Evolutionary conservation across 2,797 vertebrate genomes (phyloP), one percentile per base, ranked within the genome.

Genomic region (Pogonophryne albipinna): DNA sequence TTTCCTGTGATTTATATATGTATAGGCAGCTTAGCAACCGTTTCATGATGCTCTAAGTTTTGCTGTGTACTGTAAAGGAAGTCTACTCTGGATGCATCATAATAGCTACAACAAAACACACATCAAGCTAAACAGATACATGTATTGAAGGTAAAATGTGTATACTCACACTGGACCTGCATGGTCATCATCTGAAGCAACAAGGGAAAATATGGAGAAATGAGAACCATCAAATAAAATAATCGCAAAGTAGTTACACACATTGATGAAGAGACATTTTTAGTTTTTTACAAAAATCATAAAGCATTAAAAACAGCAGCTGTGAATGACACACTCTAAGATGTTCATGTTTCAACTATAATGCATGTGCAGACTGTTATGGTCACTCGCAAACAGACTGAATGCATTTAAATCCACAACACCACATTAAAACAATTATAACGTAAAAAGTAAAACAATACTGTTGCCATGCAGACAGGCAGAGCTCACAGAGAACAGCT

Each of bases 91-190:
- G 15, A 71, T 46, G 67, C 34, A 62, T 56, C 13, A 63, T 63
- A 46, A 67, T 57, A 77, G 56, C 67, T 74, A 81, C 65, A 63
- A 74, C 11, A 74, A 72, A 72, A 74, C 64, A 81, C 60, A 85
- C 38, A 44, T 4, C 4, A 27, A 74, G 49, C 67, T 63, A 74
- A 76, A 71, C 44, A 81, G 17, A 76, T 23, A 59, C 8, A 71
- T 23, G 42, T 17, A 53, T 52, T 19, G 4, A 64, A 44, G 46
- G 27, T 44, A 49, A 78, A 69, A 71, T n/a, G 17, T 58, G 69
- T 38, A 55, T 87, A 95, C 98, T 99, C 95, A 99, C 98, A 97
- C 95, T 92, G 98, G 97, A 88, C 97, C 98, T 89, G 96, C 96
- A 97, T 96, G 94, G 93, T 99, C 98, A 84, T 99, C 98, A 73